Conservation (phyloP, 2,797 vertebrate genomes). For the Paguma larvata region DNA sequence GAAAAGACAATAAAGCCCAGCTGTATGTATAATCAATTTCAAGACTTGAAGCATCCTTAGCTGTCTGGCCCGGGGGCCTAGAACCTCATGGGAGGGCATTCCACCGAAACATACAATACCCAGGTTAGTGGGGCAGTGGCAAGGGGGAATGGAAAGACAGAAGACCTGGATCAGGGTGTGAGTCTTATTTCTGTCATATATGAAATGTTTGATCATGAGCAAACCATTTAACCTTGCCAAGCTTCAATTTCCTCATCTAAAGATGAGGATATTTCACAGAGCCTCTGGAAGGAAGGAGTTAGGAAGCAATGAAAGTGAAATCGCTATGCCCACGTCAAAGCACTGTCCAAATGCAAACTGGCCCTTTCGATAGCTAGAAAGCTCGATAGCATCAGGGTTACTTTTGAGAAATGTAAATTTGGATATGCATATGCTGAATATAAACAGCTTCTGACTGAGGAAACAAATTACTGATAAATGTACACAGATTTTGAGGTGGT, state of each 20-base stretch:
- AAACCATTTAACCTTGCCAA: neutral
- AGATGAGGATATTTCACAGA: neutral
- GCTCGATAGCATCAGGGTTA: neutral
- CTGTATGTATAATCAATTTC: neutral
- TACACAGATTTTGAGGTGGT: neutral
- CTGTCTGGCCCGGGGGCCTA: neutral
- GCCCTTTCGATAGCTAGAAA: neutral
- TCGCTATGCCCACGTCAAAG: neutral
- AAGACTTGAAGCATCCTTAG: neutral
- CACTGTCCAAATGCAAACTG: neutral
- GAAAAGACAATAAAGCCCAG: neutral
- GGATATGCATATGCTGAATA: neutral
- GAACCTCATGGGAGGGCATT: neutral
- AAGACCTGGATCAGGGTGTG: neutral
- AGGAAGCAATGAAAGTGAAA: neutral
- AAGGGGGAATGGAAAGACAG: neutral
- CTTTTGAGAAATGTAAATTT: neutral
- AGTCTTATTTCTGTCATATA: neutral
- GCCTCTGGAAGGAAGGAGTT: neutral
- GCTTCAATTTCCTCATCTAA: neutral
- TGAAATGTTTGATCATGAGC: neutral
- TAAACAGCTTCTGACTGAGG: neutral
- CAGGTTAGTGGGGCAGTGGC: neutral
- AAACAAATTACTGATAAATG: neutral
- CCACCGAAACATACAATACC: neutral